Evolutionary conservation across 2,113 vertebrate genomes (phyloP), one percentile per base, ranked within the genome.

Genomic region (Malaclemys terrapin): DNA sequence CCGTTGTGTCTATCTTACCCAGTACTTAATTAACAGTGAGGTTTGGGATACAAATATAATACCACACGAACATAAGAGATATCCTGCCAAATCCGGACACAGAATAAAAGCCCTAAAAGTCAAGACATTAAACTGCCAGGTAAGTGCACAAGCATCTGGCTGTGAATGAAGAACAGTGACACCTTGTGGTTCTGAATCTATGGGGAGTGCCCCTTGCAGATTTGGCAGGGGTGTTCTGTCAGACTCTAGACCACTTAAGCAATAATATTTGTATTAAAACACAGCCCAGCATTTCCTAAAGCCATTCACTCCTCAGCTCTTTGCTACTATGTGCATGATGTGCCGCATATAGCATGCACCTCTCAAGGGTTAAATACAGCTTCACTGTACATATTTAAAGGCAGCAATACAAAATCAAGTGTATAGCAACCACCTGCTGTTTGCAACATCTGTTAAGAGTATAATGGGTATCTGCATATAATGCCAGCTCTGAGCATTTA

Each of bases 31-130:
- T 78, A 47, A 14, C 11, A 1, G 22, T 13, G 83, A 31, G 6
- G 42, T 45, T 78, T 47, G 38, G 42, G 49, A 7, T 8, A 10
- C n/a, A 2, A 0, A 5, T 14, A 1, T 16, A 20, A 56, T n/a
- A 19, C 17, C 1, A 8, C 52, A 5, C 8, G 29, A 49, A 80
- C 4, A 0, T 0, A 2, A 56, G 17, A 83, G 1, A 1, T 7
- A 0, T 25, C 2, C 11, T 88, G 85, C 65, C 65, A 31, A 62
- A 10, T 8, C 45, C 57, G 69, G 38, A 5, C 65, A 35, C 11
- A 0, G 8, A 0, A 38, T 38, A 72, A 78, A 78, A 27, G 75
- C 24, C 75, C 75, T 47, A 42, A 45, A 24, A 22, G 22, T 75
- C 38, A 42, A 25, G 56, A 57, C 25, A 29, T 0, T 20, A 47